Evolutionary conservation across 2,888 invertebrate genomes (phyloP), one percentile per base, ranked within the genome.

Genomic region (Scaeva pyrastri): DNA sequence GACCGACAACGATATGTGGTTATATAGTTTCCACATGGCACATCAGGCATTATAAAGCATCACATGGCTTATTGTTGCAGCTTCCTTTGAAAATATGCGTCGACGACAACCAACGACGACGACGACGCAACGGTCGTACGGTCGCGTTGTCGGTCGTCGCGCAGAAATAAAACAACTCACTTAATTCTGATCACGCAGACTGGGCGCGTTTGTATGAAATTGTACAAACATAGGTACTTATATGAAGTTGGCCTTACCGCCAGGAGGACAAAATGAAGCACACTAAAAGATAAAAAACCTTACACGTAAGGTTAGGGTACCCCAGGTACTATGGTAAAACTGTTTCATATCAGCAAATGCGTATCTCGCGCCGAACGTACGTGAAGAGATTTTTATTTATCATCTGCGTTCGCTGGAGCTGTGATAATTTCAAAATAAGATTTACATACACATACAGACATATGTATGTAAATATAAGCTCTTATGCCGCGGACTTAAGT

Each of bases 181-280:
- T 81, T 85, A 73, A 68, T 82, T 82, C 86, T 74, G 86, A 86
- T 86, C 86, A 86, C 86, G 86, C 86, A 86, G 86, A 78, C 82
- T 86, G 86, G 86, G 86, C 86, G 86, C 86, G 86, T 74, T 60
- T 86, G 55, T 70, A 68, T 77, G 64, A 86, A 64, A 82, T 77
- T 48, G 45, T 64, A 14, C n/a, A n/a, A n/a, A n/a, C n/a, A n/a
- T n/a, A n/a, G n/a, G n/a, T 50, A 68, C 50, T 72, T 74, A 76
- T 78, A 78, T 52, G 43, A 23, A 70, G 64, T 41, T 31, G 41
- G 52, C 12, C 31, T 72, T 80, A 73, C 60, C 72, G 70, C 39
- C 8, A 0, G 31, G 7, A 58, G 14, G 12, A 41, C 48, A 12
- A 45, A 26, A 14, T 31, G 31, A 19, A 45, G 16, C 10, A 50